Evolutionary conservation across 1,140 invertebrate species (phyloP), one percentile per base, ranked within the genome.

Genomic region (Oncopeltus fasciatus): DNA sequence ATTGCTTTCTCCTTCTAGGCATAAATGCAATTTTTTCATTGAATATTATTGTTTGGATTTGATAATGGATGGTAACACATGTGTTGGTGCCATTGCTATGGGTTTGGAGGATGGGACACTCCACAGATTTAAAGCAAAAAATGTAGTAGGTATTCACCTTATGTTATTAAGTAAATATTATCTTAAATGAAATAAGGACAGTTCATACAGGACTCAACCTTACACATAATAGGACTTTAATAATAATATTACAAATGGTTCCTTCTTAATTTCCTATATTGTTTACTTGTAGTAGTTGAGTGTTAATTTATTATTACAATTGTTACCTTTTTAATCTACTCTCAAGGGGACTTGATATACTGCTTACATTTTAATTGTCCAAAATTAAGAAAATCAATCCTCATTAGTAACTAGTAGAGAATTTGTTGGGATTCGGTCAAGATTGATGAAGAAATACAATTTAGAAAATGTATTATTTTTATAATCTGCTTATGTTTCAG

Each of bases 21-120:
- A 89, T 73, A 81, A 90, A 65, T 84, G 84, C 56, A 79, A 88
- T 61, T 92, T 88, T 74, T 92, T 90, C 69, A 77, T 90, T 62
- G 89, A 92, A 70, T 93, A 88, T 69, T 89, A 87, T 70, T 88
- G 85, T 8, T 71, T 91, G 49, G 89, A 92, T 75, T 73, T 93
- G 26, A 71, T 92, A 2, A 90, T 91, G 84, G 80, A 86, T 60
- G 80, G 81, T 59, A 81, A 81, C 8, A 78, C 79, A 68, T 85
- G 83, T 69, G 72, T 77, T 27, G 88, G 89, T 49, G 81, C 90
- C 0, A 77, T 86, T 51, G 88, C 89, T 18, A 76, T 88, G 66
- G 81, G 81, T 71, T 71, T 91, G 28, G 88, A 90, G 71, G 87
- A 90, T 70, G 90, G 90, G n/a, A 78, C 81, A 9, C 76, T 92